These are phyloP conservation scores for Gymnarchus niloticus DNA, from an alignment of 2,113 vertebrate species.

Conservation along the genomic window DNA sequence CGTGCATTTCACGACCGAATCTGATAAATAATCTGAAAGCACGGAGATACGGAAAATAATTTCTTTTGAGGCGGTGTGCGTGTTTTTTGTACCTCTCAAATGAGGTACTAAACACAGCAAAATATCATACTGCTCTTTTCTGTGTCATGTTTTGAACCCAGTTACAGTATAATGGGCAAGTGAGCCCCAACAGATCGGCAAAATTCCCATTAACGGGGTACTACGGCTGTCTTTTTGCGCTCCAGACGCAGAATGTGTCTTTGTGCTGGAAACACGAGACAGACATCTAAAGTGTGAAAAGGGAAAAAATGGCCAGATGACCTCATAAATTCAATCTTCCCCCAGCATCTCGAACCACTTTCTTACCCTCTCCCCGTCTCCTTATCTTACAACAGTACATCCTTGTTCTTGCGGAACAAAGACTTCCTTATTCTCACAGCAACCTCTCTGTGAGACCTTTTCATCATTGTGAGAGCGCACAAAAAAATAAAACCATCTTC, in stretches of 20 bases:
- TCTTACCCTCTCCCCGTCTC: neutral
- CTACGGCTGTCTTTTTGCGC: neutral
- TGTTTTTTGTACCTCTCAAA: neutral
- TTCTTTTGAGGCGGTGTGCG: neutral
- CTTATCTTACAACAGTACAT: conserved; percentile 7
- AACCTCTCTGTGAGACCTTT: conserved; percentile 16
- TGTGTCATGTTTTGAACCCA: neutral
- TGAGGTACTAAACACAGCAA: neutral
- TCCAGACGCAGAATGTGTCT: too few species aligned
- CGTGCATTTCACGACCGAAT: neutral
- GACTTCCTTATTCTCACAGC: conserved; percentile 12
- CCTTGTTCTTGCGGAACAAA: conserved; percentile 1
- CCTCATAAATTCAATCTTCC: neutral
- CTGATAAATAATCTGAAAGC: neutral
- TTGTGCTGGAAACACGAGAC: neutral
- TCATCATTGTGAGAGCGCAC: neutral
- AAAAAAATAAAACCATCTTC: neutral
- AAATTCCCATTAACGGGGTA: neutral
- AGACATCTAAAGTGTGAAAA: neutral
- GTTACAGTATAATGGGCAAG: neutral
- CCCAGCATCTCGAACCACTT: conserved; percentile 9
- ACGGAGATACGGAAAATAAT: neutral
- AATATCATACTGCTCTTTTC: neutral
- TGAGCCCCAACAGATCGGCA: neutral
- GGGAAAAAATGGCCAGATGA: neutral